phyloP scores from a whole-genome alignment of 2,113 vertebrate genomes.

The Prietella phreatophila region DNA sequence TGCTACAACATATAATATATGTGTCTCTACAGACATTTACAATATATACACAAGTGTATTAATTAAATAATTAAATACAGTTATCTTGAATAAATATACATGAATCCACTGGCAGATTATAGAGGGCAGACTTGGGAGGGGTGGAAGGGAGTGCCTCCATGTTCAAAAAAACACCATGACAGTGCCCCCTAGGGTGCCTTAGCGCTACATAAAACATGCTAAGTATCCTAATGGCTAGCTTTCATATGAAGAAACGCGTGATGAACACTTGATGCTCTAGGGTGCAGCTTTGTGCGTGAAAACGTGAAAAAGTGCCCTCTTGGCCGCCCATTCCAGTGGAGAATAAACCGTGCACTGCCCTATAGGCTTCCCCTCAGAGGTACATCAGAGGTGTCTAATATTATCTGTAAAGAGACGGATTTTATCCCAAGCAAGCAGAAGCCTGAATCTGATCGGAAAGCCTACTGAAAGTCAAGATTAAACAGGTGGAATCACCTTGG shows the following conservation, averaged over 20 bases:
- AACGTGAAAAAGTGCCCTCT: background rate
- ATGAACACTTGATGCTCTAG: background rate
- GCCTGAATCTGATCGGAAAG: background rate
- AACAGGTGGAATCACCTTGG: too few species aligned
- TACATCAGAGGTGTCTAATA: background rate
- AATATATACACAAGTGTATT: too few species aligned
- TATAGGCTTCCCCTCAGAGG: background rate
- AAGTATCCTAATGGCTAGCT: background rate
- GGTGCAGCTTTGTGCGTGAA: background rate
- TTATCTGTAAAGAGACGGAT: background rate
- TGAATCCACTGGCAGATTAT: background rate
- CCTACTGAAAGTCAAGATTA: too few species aligned
- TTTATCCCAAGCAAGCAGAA: background rate
- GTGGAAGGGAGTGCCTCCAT: too few species aligned
- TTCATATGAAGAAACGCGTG: background rate
- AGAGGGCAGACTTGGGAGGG: background rate
- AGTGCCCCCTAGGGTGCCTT: background rate
- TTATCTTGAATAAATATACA: background rate
- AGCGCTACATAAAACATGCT: background rate
- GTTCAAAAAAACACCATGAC: background rate
- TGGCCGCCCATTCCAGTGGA: background rate
- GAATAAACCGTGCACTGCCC: background rate
- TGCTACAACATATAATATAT: background rate
- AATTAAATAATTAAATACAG: background rate
- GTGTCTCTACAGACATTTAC: background rate